Evolutionary conservation across 2,888 invertebrate species (phyloP).

Genomic region (Patella depressa): DNA sequence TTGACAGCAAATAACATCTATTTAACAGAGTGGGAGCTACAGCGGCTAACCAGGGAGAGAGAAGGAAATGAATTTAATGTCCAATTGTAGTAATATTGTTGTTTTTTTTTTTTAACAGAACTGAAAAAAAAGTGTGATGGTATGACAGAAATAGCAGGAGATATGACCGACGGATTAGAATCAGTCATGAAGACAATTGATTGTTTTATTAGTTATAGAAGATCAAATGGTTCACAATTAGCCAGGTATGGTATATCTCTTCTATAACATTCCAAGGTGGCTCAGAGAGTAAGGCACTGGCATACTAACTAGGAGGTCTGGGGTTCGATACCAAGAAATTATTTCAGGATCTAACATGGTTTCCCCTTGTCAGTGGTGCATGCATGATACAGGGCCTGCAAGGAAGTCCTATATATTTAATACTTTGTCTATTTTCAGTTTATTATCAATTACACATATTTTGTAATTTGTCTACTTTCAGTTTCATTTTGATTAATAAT

Average conservation of each 20-base stretch:
- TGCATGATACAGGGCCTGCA: too few relatives aligned
- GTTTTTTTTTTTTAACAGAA: not conserved
- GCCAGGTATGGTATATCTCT: conserved; percentile 75
- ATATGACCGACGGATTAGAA: not conserved
- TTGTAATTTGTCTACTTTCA: conserved; percentile 36
- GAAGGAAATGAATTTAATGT: too few relatives aligned
- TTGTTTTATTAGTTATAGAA: conserved; percentile 96
- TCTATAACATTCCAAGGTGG: not conserved
- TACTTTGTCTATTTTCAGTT: not conserved
- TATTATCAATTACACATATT: not conserved
- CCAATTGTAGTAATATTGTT: too few relatives aligned
- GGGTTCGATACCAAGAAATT: too few relatives aligned
- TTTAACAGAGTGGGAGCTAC: too few relatives aligned
- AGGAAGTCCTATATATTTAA: not conserved
- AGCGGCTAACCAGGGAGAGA: too few relatives aligned
- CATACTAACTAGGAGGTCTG: too few relatives aligned
- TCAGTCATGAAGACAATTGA: conserved; percentile 73
- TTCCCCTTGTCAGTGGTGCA: too few relatives aligned
- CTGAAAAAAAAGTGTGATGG: not conserved
- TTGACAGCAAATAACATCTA: too few relatives aligned
- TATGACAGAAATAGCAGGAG: not conserved
- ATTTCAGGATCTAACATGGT: too few relatives aligned
- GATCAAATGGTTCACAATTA: conserved; percentile 96
- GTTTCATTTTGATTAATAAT: not conserved
- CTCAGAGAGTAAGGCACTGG: too few relatives aligned